Evolutionary conservation across 2,888 invertebrate species (phyloP).

Genomic region (Trichogramma dendrolimi): DNA sequence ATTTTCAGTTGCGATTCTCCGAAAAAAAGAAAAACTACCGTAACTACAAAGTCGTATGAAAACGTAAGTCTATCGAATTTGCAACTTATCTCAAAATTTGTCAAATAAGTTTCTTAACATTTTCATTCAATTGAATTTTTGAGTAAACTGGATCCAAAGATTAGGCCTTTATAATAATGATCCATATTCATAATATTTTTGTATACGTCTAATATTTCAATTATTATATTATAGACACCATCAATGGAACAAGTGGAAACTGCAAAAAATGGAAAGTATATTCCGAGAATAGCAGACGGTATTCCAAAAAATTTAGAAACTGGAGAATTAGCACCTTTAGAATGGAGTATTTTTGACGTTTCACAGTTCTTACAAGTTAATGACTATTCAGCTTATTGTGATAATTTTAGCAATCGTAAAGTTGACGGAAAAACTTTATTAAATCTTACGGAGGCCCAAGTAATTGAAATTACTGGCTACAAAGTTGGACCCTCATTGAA

Average conservation of each 20-base stretch:
- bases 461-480: conserved; percentile 82
- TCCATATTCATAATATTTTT: conserved; percentile 11
- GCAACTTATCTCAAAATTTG: neutral
- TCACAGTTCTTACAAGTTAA: conserved; percentile 85
- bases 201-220: conserved; percentile 4
- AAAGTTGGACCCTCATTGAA: conserved; percentile 93
- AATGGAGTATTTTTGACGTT: conserved; percentile 83
- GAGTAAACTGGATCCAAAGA: no score
- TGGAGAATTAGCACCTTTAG: conserved; percentile 60
- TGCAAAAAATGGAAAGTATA: conserved; percentile 56
- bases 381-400: conserved; percentile 65
- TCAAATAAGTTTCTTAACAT: neutral
- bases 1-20: conserved; percentile 39
- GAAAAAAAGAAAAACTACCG: conserved; percentile 59
- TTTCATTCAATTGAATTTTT: neutral
- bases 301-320: conserved; percentile 54
- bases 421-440: conserved; percentile 79
- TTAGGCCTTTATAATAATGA: neutral
- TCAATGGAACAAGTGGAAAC: conserved; percentile 47
- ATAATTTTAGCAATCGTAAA: conserved; percentile 60
- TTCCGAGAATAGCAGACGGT: conserved; percentile 57
- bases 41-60: conserved; percentile 53
- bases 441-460: conserved; percentile 82
- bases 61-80: conserved; percentile 52
- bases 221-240: conserved; percentile 13